A percentile compares a stretch with the other conserved stretches of the same genome.
These are phyloP conservation scores for Fratercula arctica DNA, from an alignment of 2,797 vertebrate species.

Conservation along the genomic window DNA sequence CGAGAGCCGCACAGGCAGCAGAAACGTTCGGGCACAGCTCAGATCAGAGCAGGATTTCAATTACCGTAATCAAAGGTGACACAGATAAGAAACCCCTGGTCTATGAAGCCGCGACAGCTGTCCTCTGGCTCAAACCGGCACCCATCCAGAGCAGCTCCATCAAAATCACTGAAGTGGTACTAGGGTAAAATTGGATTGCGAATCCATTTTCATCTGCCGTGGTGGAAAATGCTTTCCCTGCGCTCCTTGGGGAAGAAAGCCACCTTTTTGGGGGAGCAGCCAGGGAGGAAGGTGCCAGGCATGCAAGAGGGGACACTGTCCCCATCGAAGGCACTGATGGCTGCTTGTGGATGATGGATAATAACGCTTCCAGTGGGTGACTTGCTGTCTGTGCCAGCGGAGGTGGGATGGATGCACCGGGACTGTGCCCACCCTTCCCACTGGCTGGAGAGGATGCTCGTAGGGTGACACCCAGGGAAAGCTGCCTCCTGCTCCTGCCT, in stretches of 20 bases:
- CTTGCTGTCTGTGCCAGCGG: not conserved
- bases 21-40: not conserved
- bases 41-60: slow-evolving; percentile 69
- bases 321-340: not conserved
- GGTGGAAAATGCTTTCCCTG: slow-evolving; percentile 27
- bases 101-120: slow-evolving; percentile 45
- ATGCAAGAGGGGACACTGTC: not conserved
- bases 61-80: slow-evolving; percentile 66
- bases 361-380: not conserved
- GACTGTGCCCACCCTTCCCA: not conserved
- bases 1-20: slow-evolving; percentile 32
- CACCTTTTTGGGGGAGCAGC: not conserved
- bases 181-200: slow-evolving; percentile 48
- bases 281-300: not conserved
- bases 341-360: not conserved
- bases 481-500: not conserved
- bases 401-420: accelerated
- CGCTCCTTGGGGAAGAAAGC: not conserved
- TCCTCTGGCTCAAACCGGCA: slow-evolving; percentile 58
- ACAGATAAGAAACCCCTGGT: slow-evolving; percentile 65
- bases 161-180: slow-evolving; percentile 61
- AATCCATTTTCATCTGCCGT: slow-evolving; percentile 37
- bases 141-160: slow-evolving; percentile 54
- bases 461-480: not conserved
- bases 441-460: accelerated